Percentiles rank a stretch among this genome's conserved stretches.
Conservation (phyloP, 2,113 vertebrate genomes). For the Sylvilagus bachmani region DNA sequence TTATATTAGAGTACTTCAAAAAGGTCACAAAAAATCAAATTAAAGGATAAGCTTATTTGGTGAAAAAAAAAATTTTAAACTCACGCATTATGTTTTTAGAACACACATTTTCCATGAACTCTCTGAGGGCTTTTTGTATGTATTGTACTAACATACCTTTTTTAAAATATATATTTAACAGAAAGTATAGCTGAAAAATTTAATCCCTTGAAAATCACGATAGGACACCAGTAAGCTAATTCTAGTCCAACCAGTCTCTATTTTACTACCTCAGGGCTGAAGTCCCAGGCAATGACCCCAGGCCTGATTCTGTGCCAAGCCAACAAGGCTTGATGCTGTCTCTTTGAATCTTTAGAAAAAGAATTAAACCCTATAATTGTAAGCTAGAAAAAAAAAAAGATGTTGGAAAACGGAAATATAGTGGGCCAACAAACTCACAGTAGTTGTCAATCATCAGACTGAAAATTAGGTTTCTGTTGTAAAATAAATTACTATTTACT, state of each 20-base stretch:
- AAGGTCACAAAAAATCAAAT: no score
- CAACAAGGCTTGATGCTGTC: not conserved
- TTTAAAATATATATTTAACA: constrained; percentile 10
- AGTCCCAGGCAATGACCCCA: not conserved
- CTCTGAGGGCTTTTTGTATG: no score
- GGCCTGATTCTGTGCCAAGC: constrained; percentile 26
- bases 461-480: constrained; percentile 68
- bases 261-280: not conserved
- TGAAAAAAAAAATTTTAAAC: no score
- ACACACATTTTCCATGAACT: no score
- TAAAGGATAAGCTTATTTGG: no score
- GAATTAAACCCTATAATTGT: constrained; percentile 31
- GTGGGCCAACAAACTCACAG: constrained; percentile 31
- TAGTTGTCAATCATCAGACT: constrained; percentile 55
- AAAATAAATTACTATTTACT: constrained; percentile 72
- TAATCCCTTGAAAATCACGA: constrained; percentile 56
- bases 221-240: constrained; percentile 20
- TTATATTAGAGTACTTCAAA: not conserved
- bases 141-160: not conserved
- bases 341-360: constrained; percentile 49
- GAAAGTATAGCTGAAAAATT: constrained; percentile 42
- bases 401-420: constrained; percentile 23
- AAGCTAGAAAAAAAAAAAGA: constrained; percentile 35
- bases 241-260: not conserved
- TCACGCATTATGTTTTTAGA: no score